Base-by-base conservation (phyloP, 1,140 invertebrate species). In the Pseudomyrmex concolor region DNA sequence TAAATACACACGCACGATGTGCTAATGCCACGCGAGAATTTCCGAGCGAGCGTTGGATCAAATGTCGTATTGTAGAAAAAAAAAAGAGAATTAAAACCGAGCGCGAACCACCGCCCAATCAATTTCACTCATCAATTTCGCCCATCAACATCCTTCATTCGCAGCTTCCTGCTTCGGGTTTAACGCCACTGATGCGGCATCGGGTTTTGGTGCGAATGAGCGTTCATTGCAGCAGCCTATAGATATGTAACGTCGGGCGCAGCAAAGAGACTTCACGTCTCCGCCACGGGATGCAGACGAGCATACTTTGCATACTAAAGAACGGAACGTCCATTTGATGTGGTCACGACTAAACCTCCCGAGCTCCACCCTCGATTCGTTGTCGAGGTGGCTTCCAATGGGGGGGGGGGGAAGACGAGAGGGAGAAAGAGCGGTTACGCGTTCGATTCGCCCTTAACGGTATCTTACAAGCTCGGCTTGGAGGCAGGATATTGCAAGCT, bases 401-500 rank as follows among this genome's bases (percentile, higher is more conserved):
- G 43, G 12, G 50, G 10, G 48, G 2, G 2, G 13, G 25, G 12
- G 55, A 10, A 48, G 4, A 15, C n/a, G 54, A 59, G 1, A 48
- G 19, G 43, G 34, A 34, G 67, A 43, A 59, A 57, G 81, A 57
- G 34, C 48, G 67, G 81, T 71, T 80, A 34, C 34, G 60, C 80
- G 83, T 85, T 88, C 87, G 63, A 89, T 88, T 89, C 84, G 76
- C 64, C 88, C 89, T 91, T 88, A 89, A 85, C 89, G 72, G 87
- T 89, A 89, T 90, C 90, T 91, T 91, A 90, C 84, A 88, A 86
- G 59, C 85, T 67, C 86, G 85, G 83, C 82, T 34, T 34, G 34
- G 62, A 51, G 80, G 74, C 87, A 90, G 91, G 91, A 91, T 92
- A 92, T 92, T 92, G 89, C 90, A 88, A 89, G 87, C 86, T 91